Percentiles rank a stretch among this genome's conserved stretches.
Evolutionary conservation across 1,140 invertebrate genomes (phyloP).

Genomic region (Sycophila sp.): DNA sequence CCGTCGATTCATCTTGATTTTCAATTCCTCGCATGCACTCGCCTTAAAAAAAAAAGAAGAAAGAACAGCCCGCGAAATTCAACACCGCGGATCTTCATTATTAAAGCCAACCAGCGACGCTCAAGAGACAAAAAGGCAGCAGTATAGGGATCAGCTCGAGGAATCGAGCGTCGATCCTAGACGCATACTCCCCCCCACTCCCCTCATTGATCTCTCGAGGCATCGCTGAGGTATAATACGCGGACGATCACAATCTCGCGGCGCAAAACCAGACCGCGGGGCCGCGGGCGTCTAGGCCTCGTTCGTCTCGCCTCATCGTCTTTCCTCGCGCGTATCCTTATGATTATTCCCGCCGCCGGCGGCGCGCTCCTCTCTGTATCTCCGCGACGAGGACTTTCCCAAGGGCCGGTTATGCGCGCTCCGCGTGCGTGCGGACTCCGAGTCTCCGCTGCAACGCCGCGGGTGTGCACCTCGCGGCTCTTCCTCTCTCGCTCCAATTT

Average conservation of each 20-base stretch:
- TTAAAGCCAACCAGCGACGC: too few relatives aligned
- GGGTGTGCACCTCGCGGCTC: background rate
- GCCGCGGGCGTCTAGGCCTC: background rate
- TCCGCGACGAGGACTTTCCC: slow-evolving; percentile 7
- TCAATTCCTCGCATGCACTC: too few relatives aligned
- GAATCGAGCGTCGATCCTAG: background rate
- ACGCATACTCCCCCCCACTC: background rate
- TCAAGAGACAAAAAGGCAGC: background rate
- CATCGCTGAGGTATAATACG: too few relatives aligned
- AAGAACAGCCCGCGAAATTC: background rate
- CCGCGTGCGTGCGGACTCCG: background rate
- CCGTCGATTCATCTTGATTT: too few relatives aligned
- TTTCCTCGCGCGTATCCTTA: slow-evolving; percentile 23
- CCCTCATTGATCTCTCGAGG: too few relatives aligned
- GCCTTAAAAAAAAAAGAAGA: too few relatives aligned
- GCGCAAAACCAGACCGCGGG: background rate
- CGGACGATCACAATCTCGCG: slow-evolving; percentile 8
- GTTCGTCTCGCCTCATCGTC: background rate
- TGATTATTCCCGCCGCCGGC: slow-evolving; percentile 4
- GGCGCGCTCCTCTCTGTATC: too few relatives aligned
- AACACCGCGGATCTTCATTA: background rate
- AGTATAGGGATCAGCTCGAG: background rate
- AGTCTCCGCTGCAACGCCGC: background rate
- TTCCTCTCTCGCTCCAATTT: too few relatives aligned
- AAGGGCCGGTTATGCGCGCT: background rate